Evolutionary conservation across 2,113 vertebrate genomes (phyloP).

Genomic region (Leptodactylus fuscus): DNA sequence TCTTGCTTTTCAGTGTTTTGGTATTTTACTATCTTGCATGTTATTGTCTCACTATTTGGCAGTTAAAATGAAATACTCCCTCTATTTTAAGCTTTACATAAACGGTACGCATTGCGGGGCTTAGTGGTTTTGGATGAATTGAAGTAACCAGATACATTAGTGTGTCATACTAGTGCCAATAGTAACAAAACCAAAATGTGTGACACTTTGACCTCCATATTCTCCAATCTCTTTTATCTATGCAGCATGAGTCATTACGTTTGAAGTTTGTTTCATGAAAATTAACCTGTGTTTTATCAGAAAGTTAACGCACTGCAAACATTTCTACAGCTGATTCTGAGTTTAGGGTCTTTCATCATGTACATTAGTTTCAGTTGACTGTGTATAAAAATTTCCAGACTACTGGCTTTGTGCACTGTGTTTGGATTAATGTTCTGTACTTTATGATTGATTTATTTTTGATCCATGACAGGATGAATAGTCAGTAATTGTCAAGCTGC

Average conservation of each 20-base stretch:
- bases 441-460: not conserved
- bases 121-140: conserved; percentile 53
- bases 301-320: not conserved
- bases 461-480: not conserved
- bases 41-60: conserved; percentile 54
- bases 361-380: not conserved
- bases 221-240: conserved; percentile 40
- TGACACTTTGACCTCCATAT: conserved; percentile 49
- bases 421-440: not conserved
- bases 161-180: conserved; percentile 31
- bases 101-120: conserved; percentile 43
- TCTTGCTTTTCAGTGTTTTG: conserved; percentile 40
- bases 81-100: conserved; percentile 46
- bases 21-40: conserved; percentile 55
- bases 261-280: conserved; percentile 26
- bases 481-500: not conserved
- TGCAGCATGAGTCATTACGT: conserved; percentile 16
- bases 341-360: not conserved
- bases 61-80: conserved; percentile 25
- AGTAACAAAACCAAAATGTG: conserved; percentile 52
- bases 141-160: conserved; percentile 57
- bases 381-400: not conserved
- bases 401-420: not conserved
- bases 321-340: conserved; percentile 2
- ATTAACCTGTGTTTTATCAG: conserved; percentile 48